Base-by-base conservation (phyloP, 2,797 vertebrate genomes). In the Sphaeramia orbicularis region DNA sequence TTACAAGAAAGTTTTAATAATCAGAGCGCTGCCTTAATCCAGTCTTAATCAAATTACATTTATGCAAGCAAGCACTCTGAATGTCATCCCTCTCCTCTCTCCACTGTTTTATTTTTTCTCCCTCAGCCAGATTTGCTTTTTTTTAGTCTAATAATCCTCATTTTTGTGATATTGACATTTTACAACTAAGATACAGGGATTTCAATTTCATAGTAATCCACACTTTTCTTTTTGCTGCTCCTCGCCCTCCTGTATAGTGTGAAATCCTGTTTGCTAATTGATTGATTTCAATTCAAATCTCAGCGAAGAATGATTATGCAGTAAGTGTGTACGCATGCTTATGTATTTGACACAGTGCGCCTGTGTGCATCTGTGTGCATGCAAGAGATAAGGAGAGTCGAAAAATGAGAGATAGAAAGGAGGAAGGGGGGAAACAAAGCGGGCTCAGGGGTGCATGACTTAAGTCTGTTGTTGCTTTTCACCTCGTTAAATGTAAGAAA, bases 201-300 rank as follows among this genome's bases (percentile, higher is more conserved):
- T 82, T 84, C 16, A 68, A 74, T 80, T 83, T 75, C 60, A 78
- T 54, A 78, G 63, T 52, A 71, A 80, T 75, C 24, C 66, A 61
- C 70, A 65, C 37, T 49, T 73, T 73, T 73, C 40, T 71, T 70
- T 74, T 65, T n/a, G 24, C 38, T 45, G 73, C 68, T 67, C 56
- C 82, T 79, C 68, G 64, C 40, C 45, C 73, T 77, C 64, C 67
- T 63, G 69, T 83, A 89, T 87, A 81, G 71, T 87, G 82, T 84
- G 81, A 91, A 86, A 89, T 84, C 72, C 76, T 72, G 65, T 89
- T 89, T 78, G 62, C 65, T 87, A 85, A 88, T 86, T 84, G 66
- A 78, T 66, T 80, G 76, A 89, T 88, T 89, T 81, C 59, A 78
- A 70, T 86, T 79, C 60, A 83, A 86, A 84, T 82, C 76, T 79